Evolutionary conservation across 2,888 invertebrate genomes (phyloP).

Genomic region (Oscheius sp.): DNA sequence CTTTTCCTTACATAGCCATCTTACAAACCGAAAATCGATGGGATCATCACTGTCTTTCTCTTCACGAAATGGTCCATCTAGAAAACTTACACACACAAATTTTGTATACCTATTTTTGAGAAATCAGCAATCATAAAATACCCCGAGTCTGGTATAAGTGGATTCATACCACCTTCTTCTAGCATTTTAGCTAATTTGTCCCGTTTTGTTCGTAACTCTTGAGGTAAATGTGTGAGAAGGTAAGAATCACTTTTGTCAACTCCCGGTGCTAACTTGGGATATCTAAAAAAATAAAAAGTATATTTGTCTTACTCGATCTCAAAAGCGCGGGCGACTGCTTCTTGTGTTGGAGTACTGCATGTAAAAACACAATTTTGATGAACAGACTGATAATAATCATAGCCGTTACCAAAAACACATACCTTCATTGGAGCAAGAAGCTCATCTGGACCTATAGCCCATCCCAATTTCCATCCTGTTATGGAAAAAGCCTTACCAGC

Average conservation of each 20-base stretch:
- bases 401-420: neutral
- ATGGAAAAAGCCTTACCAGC: conserved; percentile 98
- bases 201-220: conserved; percentile 75
- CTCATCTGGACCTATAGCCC: conserved; percentile 89
- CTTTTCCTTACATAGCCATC: conserved; percentile 90
- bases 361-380: conserved; percentile 95
- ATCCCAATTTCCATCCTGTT: conserved; percentile 93
- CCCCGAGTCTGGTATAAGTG: conserved; percentile 92
- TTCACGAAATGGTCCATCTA: conserved; percentile 70
- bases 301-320: conserved; percentile 80
- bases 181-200: conserved; percentile 69
- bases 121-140: conserved; percentile 97
- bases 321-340: conserved; percentile 88
- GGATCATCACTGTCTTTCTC: conserved; percentile 69
- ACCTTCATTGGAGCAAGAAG: conserved; percentile 82
- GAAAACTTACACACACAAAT: neutral
- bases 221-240: conserved; percentile 81
- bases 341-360: conserved; percentile 75
- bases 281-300: conserved; percentile 25
- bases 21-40: conserved; percentile 88
- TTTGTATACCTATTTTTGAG: conserved; percentile 72
- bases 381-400: conserved; percentile 14
- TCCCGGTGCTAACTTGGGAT: conserved; percentile 42
- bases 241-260: conserved; percentile 81
- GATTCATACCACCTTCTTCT: conserved; percentile 50